phyloP scores from a whole-genome alignment of 2,888 invertebrate genomes.

The Ophion ellenae region DNA sequence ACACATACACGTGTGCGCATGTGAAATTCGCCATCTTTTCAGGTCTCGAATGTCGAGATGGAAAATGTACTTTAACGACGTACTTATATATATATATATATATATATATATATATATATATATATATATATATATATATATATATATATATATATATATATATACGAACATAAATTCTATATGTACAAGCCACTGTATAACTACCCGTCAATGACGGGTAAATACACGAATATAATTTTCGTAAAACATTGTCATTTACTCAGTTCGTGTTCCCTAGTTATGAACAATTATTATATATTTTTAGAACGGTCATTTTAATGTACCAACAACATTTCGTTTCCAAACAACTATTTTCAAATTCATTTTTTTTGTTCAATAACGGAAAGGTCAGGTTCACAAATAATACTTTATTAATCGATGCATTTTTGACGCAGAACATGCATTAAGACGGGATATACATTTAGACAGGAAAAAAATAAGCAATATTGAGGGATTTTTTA shows the following conservation, averaged over 20 bases:
- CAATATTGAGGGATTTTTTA: too few relatives aligned
- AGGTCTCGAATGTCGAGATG: constrained; percentile 31
- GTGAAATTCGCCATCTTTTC: constrained; percentile 17
- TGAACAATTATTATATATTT: not conserved
- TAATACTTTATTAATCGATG: too few relatives aligned
- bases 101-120: not conserved
- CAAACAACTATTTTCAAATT: not conserved
- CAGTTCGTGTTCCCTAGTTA: not conserved
- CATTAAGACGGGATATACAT: too few relatives aligned
- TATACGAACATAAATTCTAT: constrained; percentile 34
- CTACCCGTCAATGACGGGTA: constrained; percentile 41
- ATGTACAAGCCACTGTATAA: constrained; percentile 45
- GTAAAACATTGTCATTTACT: constrained; percentile 29
- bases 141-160: constrained; percentile 53
- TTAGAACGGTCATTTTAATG: not conserved
- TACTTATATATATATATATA: constrained; percentile 52
- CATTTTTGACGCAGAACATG: too few relatives aligned
- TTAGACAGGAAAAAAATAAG: too few relatives aligned
- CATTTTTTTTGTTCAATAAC: not conserved
- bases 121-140: constrained; percentile 41
- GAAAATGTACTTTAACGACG: constrained; percentile 56
- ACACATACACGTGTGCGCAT: not conserved
- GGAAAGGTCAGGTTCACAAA: not conserved
- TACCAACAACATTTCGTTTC: too few relatives aligned
- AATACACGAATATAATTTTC: constrained; percentile 65